Evolutionary conservation across 2,888 invertebrate species (phyloP).

Genomic region (Amphipoea lucens): DNA sequence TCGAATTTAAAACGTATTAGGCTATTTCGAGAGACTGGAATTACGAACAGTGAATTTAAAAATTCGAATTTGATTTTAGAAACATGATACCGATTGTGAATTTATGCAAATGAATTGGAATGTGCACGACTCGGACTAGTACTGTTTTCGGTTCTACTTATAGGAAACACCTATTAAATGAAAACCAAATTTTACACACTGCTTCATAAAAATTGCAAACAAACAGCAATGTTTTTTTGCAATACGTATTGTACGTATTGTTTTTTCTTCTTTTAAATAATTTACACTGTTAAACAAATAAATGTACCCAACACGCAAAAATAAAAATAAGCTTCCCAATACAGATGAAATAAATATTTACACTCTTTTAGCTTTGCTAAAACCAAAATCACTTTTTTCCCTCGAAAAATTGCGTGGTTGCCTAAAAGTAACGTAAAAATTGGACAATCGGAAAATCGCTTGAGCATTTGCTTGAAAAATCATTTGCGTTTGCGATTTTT

Average conservation of each 20-base stretch:
- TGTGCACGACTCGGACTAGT: not conserved
- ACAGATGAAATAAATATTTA: not conserved
- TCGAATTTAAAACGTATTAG: slow-evolving; percentile 13
- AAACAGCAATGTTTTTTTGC: not conserved
- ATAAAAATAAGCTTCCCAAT: not conserved
- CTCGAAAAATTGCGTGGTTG: not conserved
- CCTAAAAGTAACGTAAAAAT: not conserved
- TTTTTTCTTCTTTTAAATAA: not conserved
- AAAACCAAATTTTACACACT: not conserved
- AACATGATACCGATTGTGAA: not conserved
- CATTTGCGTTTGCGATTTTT: no score
- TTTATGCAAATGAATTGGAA: not conserved
- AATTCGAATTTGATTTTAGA: not conserved
- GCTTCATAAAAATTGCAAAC: not conserved
- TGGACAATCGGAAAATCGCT: no score
- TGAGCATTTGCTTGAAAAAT: no score
- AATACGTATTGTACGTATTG: no score
- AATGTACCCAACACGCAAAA: not conserved
- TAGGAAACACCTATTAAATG: not conserved
- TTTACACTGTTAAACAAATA: not conserved
- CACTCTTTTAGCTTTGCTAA: not conserved
- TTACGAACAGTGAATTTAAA: slow-evolving; percentile 5
- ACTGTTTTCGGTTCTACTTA: no score
- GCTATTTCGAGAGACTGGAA: not conserved
- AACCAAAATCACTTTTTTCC: not conserved